A percentile compares a stretch with the other conserved stretches of the same genome.
These are phyloP conservation scores for Eupelmus urozonus DNA, from an alignment of 2,888 invertebrate genomes.

Conservation along the genomic window DNA sequence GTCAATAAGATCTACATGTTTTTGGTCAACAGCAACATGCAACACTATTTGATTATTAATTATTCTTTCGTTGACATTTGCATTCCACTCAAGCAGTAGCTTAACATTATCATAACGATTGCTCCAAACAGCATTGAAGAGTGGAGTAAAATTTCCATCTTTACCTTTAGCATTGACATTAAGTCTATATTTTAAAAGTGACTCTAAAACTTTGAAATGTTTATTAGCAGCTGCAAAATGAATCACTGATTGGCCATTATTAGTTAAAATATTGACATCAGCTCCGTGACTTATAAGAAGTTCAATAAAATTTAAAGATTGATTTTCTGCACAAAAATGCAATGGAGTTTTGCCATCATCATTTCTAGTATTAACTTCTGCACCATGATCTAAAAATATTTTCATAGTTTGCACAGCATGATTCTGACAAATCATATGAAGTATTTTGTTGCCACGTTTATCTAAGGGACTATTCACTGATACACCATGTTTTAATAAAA, in stretches of 20 bases:
- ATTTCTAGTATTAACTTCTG: slow-evolving; percentile 38
- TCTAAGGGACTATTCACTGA: slow-evolving; percentile 32
- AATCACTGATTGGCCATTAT: slow-evolving; percentile 35
- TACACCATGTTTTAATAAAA: slow-evolving; percentile 38
- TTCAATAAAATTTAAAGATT: slow-evolving; percentile 12
- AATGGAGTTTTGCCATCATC: slow-evolving; percentile 38
- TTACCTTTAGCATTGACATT: slow-evolving; percentile 35
- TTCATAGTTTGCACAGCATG: slow-evolving; percentile 31
- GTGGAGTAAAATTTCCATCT: slow-evolving; percentile 41
- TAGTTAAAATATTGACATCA: slow-evolving; percentile 17
- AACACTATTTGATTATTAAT: slow-evolving; percentile 42
- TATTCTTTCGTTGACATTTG: slow-evolving; percentile 30
- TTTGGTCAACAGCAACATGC: slow-evolving; percentile 48
- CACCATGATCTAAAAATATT: slow-evolving; percentile 37
- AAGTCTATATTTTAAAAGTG: slow-evolving; percentile 16
- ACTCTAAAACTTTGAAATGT: slow-evolving; percentile 28
- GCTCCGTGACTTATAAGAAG: slow-evolving; percentile 37
- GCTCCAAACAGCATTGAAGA: slow-evolving; percentile 48
- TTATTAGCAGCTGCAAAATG: slow-evolving; percentile 50
- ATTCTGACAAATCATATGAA: slow-evolving; percentile 50
- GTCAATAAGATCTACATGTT: slow-evolving; percentile 2
- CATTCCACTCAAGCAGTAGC: slow-evolving; percentile 24
- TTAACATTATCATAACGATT: slow-evolving; percentile 25
- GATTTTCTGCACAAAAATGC: slow-evolving; percentile 42
- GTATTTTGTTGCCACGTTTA: slow-evolving; percentile 20